Conservation (phyloP, 1,140 invertebrate species). For the Drosophila willistoni region DNA sequence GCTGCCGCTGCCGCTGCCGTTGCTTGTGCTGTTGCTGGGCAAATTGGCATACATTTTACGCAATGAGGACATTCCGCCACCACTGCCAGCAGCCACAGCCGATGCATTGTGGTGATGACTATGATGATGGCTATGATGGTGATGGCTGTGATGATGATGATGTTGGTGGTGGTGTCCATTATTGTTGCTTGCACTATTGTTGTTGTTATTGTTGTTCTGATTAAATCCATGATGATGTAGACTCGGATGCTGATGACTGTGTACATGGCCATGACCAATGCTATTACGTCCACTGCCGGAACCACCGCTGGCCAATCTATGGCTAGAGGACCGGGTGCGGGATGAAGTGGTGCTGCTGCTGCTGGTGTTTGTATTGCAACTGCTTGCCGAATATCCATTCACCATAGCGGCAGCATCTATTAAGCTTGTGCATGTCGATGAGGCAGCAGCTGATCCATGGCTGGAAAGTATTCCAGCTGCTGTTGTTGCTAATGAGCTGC, state of each 20-base stretch:
- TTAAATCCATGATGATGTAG: conserved; percentile 58
- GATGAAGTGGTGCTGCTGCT: conserved; percentile 12
- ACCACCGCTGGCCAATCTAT: conserved; percentile 23
- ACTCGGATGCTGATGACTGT: conserved; percentile 75
- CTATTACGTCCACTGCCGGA: conserved; percentile 13
- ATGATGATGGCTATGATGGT: conserved; percentile 52
- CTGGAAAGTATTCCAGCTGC: not conserved
- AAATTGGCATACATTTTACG: conserved; percentile 43
- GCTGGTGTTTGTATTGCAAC: no score
- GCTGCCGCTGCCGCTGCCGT: conserved; percentile 28
- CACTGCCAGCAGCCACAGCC: conserved; percentile 51
- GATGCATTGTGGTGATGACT: conserved; percentile 53
- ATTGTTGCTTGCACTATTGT: conserved; percentile 9
- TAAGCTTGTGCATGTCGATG: conserved; percentile 10
- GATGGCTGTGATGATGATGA: conserved; percentile 44
- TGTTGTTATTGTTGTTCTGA: conserved; percentile 54
- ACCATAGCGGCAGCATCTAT: conserved; percentile 4
- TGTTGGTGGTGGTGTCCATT: conserved; percentile 49
- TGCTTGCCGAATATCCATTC: not conserved
- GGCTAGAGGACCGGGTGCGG: conserved; percentile 53
- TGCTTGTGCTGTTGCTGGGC: conserved; percentile 7
- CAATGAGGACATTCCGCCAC: conserved; percentile 34
- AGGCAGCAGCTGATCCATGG: not conserved
- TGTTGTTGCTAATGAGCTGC: not conserved
- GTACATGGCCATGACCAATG: conserved; percentile 64